phyloP scores from a whole-genome alignment of 2,113 vertebrate species.

The Pseudolaguvia tuberculata region DNA sequence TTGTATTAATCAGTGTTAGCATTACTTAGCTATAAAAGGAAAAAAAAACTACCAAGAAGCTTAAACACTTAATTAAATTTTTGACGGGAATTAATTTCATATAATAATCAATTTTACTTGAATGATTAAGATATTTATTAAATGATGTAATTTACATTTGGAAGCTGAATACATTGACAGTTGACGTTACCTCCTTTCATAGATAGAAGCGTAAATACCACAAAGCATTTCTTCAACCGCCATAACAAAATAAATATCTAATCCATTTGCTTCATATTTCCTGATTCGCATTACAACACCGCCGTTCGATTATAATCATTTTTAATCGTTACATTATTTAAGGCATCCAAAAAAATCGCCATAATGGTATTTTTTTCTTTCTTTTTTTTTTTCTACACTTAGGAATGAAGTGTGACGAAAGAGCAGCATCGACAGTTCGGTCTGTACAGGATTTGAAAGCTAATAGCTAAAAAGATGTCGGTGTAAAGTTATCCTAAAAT shows the following conservation, averaged over 20 bases:
- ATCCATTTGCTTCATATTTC: not conserved
- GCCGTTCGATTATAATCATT: not conserved
- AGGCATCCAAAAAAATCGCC: not conserved
- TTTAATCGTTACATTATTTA: not conserved
- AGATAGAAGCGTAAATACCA: not conserved
- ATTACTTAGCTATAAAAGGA: not conserved
- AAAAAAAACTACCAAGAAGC: not conserved
- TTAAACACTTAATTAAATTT: not conserved
- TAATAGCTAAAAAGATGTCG: not conserved
- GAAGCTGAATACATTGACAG: not conserved
- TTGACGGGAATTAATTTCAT: not conserved
- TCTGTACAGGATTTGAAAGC: slow-evolving; percentile 9
- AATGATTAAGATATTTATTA: not conserved
- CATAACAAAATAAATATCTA: not conserved
- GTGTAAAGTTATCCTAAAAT: not conserved
- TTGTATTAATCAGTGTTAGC: not conserved
- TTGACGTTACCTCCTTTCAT: slow-evolving; percentile 7
- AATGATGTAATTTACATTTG: not conserved
- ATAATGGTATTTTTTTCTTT: not conserved
- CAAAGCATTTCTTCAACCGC: slow-evolving; percentile 15
- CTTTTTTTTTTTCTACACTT: not conserved
- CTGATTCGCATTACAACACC: not conserved
- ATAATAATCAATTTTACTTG: too few relatives aligned
- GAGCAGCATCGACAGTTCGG: not conserved
- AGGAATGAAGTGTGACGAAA: not conserved